These are phyloP conservation scores for Phylloscopus collybita DNA, from an alignment of 2,797 vertebrate species.

Conservation along the genomic window DNA sequence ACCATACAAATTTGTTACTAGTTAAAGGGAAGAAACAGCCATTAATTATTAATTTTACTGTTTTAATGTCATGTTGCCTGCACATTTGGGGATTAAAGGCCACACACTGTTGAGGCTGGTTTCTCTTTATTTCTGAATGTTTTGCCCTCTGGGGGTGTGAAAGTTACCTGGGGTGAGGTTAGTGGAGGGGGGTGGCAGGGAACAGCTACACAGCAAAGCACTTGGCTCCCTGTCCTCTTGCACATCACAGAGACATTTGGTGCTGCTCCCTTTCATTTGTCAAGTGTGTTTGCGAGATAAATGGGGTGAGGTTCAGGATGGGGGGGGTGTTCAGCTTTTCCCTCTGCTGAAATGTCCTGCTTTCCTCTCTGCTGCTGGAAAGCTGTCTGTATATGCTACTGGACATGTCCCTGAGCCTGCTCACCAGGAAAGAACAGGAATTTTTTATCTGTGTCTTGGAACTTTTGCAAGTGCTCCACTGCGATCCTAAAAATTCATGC, in stretches of 20 bases:
- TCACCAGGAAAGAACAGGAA: background rate
- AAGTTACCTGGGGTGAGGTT: background rate
- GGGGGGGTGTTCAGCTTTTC: background rate
- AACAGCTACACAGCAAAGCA: background rate
- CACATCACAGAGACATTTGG: background rate
- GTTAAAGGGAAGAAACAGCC: background rate
- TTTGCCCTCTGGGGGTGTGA: background rate
- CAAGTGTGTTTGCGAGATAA: background rate
- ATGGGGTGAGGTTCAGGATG: background rate
- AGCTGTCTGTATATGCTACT: rapidly evolving
- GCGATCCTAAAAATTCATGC: background rate
- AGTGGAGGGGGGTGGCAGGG: background rate
- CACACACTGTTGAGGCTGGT: background rate
- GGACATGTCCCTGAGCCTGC: too few relatives aligned
- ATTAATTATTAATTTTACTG: background rate
- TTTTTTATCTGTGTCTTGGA: background rate
- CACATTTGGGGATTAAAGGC: background rate
- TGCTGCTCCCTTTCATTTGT: background rate
- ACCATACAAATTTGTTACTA: background rate
- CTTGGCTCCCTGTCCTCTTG: background rate
- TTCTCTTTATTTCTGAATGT: background rate
- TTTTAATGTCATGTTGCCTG: background rate
- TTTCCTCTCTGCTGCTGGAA: background rate
- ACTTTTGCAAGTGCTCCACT: background rate
- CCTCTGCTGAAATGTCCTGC: background rate